These are phyloP conservation scores for Sebastes trivittatus DNA, from an alignment of 2,797 vertebrate species.

Conservation along the genomic window DNA sequence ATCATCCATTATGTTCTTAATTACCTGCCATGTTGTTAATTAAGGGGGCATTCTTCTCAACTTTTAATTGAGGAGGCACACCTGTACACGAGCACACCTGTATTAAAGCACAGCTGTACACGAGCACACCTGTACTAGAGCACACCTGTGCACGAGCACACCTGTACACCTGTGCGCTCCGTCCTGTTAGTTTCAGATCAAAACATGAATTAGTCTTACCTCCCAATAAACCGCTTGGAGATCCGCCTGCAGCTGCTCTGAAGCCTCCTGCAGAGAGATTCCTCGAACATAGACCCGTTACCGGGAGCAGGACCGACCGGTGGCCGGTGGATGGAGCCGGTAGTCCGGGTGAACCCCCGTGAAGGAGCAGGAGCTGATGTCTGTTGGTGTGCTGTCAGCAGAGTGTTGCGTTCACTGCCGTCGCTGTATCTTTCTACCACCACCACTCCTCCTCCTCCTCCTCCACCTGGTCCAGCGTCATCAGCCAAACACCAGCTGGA, in stretches of 20 bases:
- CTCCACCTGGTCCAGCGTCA: constrained; percentile 55
- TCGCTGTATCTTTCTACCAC: neutral
- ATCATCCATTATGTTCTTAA: no score
- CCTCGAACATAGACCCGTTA: neutral
- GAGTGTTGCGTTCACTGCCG: constrained; percentile 19
- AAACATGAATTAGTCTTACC: constrained; percentile 22
- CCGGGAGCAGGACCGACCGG: neutral
- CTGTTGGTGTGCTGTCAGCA: neutral
- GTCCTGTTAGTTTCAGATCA: neutral
- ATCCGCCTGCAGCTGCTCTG: neutral
- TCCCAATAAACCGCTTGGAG: neutral
- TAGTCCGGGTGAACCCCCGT: neutral
- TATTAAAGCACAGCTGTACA: no score
- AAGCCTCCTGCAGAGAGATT: neutral
- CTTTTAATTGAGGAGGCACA: neutral
- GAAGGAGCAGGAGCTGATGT: neutral
- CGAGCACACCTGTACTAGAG: no score
- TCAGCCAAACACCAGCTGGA: constrained; percentile 46
- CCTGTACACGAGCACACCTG: no score
- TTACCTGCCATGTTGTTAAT: neutral
- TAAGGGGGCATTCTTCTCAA: neutral
- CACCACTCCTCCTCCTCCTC: neutral
- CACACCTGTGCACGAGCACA: no score
- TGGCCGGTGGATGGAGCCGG: neutral
- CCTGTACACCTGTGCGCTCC: neutral